Evolutionary conservation across 2,113 vertebrate species (phyloP), one percentile per base, ranked within the genome.

Genomic region (Ammodytes marinus): DNA sequence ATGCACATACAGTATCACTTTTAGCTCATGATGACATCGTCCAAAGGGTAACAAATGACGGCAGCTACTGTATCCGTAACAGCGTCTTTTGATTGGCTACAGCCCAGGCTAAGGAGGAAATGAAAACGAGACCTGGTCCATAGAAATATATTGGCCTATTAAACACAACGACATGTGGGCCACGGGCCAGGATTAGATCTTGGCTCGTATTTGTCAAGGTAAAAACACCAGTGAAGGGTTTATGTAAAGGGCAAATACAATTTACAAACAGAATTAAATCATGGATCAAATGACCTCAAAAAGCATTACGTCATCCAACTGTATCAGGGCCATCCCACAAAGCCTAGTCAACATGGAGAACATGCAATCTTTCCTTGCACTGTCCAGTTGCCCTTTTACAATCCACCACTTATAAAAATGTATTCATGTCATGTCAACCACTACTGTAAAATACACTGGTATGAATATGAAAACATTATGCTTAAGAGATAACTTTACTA

Each of bases 21-120:
- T 58, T 43, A 61, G 67, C 49, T 60, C 55, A 49, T 75, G 74
- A 87, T 52, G 79, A 83, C 86, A 84, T 35, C 4, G 19, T 59
- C n/a, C 2, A 8, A 11, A 8, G 77, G 66, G 59, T 76, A 42
- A 68, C 1, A 27, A 63, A 74, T 55, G 52, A 71, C 71, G 6
- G 27, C 27, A 27, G 27, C 27, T 27, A 27, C 27, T 27, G 74
- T 19, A 47, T 65, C 60, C 15, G 43, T 37, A 70, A 43, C 40
- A 65, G 37, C 57, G 17, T 17, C 61, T 8, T 40, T 45, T 47
- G 37, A 58, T 14, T 45, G 58, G 27, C 63, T 64, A 11, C 10
- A 70, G 42, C 35, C 66, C 52, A 58, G 43, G 43, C 55, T 67
- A 13, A 53, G 39, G 72, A 37, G 61, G 5, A 57, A 37, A 37